Conservation (phyloP, 2,888 invertebrate genomes). For the Phyllotreta cruciferae region DNA sequence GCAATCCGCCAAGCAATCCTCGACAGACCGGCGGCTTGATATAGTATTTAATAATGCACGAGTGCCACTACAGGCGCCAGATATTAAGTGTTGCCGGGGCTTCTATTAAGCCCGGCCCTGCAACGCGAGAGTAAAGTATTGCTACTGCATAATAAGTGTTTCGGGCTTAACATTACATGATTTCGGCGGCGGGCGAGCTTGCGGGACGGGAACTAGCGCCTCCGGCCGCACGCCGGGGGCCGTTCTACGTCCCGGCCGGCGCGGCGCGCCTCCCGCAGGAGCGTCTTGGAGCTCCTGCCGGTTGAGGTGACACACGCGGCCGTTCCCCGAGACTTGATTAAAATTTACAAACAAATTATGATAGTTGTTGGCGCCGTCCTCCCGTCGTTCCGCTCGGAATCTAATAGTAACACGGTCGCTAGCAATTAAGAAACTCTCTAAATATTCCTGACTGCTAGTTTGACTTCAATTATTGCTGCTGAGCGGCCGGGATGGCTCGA, state of each 20-base stretch:
- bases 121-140: slow-evolving; percentile 40
- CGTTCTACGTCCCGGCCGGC: slow-evolving; percentile 9
- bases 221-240: neutral
- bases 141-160: slow-evolving; percentile 39
- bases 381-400: slow-evolving; percentile 14
- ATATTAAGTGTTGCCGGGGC: slow-evolving; percentile 42
- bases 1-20: slow-evolving; percentile 40
- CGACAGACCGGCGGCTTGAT: slow-evolving; percentile 39
- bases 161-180: slow-evolving; percentile 33
- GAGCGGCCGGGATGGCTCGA: too few species aligned
- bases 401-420: slow-evolving; percentile 7
- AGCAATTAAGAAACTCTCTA: neutral
- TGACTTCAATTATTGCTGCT: too few species aligned
- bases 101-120: slow-evolving; percentile 38
- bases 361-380: slow-evolving; percentile 24
- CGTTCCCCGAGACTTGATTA: slow-evolving; percentile 33
- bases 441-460: neutral
- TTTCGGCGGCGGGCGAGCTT: slow-evolving; percentile 18
- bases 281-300: slow-evolving; percentile 24
- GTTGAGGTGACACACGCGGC: slow-evolving; percentile 29
- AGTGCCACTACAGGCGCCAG: slow-evolving; percentile 37
- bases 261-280: neutral
- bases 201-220: neutral
- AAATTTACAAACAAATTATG: slow-evolving; percentile 38
- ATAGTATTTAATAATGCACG: slow-evolving; percentile 45